phyloP scores from a whole-genome alignment of 2,797 vertebrate species.

The Ficedula albicollis region DNA sequence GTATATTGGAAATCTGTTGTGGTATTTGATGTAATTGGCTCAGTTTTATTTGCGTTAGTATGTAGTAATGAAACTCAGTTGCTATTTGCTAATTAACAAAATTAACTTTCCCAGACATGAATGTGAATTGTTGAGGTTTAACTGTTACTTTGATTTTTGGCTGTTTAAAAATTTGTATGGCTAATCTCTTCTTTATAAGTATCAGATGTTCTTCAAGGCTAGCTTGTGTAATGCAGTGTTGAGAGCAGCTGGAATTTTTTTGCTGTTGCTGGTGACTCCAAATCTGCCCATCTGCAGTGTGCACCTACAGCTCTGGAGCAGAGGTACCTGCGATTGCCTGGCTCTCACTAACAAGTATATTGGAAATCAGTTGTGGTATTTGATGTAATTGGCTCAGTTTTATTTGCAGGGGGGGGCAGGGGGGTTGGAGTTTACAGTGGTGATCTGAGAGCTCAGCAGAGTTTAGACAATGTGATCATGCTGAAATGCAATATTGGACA shows the following conservation, averaged over 20 bases:
- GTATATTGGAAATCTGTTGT: background rate
- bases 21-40: background rate
- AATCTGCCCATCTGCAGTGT: background rate
- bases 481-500: background rate
- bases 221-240: background rate
- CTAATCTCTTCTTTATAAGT: background rate
- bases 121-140: background rate
- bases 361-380: background rate
- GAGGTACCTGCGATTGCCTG: background rate
- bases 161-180: background rate
- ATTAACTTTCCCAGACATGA: background rate
- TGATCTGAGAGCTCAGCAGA: background rate
- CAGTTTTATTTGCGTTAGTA: background rate
- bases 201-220: background rate
- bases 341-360: background rate
- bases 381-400: background rate
- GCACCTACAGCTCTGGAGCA: background rate
- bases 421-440: background rate
- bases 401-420: fast-evolving
- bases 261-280: background rate
- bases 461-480: background rate
- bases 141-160: background rate
- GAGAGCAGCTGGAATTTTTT: background rate
- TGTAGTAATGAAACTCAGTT: background rate
- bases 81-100: background rate